phyloP scores from a whole-genome alignment of 1,140 invertebrate species.

The Bombus huntii region DNA sequence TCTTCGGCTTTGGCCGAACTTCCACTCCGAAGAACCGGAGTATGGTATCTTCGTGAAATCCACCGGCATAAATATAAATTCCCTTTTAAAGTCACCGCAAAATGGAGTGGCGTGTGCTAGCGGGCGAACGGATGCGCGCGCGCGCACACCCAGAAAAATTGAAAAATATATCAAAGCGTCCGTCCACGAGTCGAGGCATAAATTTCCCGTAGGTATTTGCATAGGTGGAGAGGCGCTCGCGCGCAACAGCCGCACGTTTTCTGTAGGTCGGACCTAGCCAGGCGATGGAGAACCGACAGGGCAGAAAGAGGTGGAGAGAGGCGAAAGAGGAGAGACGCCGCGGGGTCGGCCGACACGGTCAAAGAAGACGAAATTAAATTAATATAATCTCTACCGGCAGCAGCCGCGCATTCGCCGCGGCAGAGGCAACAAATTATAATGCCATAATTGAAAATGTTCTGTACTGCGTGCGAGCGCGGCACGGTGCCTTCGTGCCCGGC shows the following conservation, averaged over 20 bases:
- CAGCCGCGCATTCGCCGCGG: conserved; percentile 71
- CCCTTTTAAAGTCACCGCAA: conserved; percentile 3
- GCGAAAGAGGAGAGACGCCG: background rate
- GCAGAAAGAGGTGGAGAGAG: background rate
- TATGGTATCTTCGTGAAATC: conserved; percentile 18
- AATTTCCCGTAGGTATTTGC: conserved; percentile 48
- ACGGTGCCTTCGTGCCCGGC: conserved; percentile 49
- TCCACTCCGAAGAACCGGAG: background rate
- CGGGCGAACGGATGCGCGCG: background rate
- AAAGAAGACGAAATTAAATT: conserved; percentile 81
- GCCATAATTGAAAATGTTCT: conserved; percentile 82
- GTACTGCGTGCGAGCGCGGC: conserved; percentile 60
- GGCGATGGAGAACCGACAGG: background rate
- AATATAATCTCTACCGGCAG: conserved; percentile 77
- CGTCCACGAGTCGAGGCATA: conserved; percentile 33
- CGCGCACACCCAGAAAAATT: conserved; percentile 28
- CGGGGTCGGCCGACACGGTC: conserved; percentile 61
- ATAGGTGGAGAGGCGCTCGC: conserved; percentile 21
- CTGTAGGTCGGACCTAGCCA: background rate
- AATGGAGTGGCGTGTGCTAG: conserved; percentile 15
- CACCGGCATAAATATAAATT: conserved; percentile 41
- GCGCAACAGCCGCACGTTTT: conserved; percentile 15
- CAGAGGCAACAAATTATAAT: conserved; percentile 80
- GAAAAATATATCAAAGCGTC: conserved; percentile 55
- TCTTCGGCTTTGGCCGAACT: background rate